A percentile compares a stretch with the other conserved stretches of the same genome.
Conservation (phyloP, 2,797 vertebrate genomes). For the Acropternis orthonyx region DNA sequence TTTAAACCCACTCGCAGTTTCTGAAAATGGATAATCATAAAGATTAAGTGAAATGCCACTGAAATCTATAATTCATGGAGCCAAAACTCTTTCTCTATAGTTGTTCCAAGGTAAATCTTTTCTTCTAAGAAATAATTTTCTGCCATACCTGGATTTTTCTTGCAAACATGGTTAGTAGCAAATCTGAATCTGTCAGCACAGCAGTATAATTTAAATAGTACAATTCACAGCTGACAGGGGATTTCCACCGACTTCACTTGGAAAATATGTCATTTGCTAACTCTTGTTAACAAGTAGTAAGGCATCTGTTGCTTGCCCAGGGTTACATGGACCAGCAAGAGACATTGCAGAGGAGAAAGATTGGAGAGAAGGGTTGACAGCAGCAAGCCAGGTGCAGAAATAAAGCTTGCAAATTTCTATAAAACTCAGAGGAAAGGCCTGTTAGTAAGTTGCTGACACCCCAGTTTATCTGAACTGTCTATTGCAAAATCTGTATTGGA, state of each 20-base stretch:
- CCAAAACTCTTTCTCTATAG: constrained; percentile 13
- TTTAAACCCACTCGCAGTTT: not conserved
- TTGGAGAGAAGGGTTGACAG: not conserved
- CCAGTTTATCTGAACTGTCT: not conserved
- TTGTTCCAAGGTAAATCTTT: constrained; percentile 43
- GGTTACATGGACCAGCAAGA: not conserved
- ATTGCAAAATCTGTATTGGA: not conserved
- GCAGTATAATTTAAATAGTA: constrained; percentile 65
- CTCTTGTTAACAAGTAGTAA: constrained; percentile 54
- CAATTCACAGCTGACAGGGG: constrained; percentile 63
- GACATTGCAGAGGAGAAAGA: not conserved
- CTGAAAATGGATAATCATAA: not conserved
- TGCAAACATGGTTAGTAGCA: constrained; percentile 41
- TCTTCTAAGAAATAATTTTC: constrained; percentile 39
- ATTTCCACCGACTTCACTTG: constrained; percentile 63
- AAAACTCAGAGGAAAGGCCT: not conserved
- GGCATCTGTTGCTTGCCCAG: constrained; percentile 41
- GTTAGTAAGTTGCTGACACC: not conserved
- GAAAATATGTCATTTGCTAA: constrained; percentile 65
- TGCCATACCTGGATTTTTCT: constrained; percentile 43
- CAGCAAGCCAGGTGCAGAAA: not conserved
- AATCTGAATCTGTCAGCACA: constrained; percentile 65
- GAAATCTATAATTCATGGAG: not conserved
- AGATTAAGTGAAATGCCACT: constrained; percentile 13
- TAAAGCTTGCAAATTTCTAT: not conserved